phyloP scores from a whole-genome alignment of 2,888 invertebrate genomes.

The Dyspetes luteomarginatus region DNA sequence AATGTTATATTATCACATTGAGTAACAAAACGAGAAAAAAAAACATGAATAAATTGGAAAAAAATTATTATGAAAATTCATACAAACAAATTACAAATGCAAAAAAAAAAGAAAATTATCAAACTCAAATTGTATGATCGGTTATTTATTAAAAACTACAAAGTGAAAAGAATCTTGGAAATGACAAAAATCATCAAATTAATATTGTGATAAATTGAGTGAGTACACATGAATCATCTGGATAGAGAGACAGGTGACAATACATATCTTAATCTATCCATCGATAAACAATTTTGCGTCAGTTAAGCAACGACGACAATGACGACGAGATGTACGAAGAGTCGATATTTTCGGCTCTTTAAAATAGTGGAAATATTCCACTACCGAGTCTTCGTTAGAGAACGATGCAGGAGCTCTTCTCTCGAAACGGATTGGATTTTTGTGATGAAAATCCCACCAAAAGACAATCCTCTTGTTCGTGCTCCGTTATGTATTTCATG shows the following conservation, averaged over 20 bases:
- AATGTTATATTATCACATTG: conserved; percentile 46
- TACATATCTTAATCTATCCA: conserved; percentile 6
- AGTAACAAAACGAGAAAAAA: conserved; percentile 15
- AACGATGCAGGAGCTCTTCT: conserved; percentile 94
- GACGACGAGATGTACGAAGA: not conserved
- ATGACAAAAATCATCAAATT: conserved; percentile 2
- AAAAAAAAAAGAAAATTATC: conserved; percentile 1
- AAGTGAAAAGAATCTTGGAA: not conserved
- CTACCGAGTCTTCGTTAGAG: conserved; percentile 85
- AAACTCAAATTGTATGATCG: not conserved
- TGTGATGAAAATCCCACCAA: conserved; percentile 97
- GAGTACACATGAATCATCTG: not conserved
- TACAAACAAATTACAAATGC: not conserved
- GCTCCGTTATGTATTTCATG: conserved; percentile 94
- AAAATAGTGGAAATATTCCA: conserved; percentile 33
- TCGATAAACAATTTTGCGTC: not conserved
- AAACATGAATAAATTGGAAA: not conserved
- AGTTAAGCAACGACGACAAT: not conserved
- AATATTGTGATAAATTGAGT: not conserved
- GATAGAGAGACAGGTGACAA: not conserved
- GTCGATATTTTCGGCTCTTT: not conserved
- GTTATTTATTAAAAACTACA: not conserved
- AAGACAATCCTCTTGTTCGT: conserved; percentile 96
- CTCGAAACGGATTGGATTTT: conserved; percentile 97
- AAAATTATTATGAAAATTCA: not conserved